A percentile compares a stretch with the other conserved stretches of the same genome.
Conservation (phyloP, 2,113 vertebrate species). For the Plestiodon gilberti region DNA sequence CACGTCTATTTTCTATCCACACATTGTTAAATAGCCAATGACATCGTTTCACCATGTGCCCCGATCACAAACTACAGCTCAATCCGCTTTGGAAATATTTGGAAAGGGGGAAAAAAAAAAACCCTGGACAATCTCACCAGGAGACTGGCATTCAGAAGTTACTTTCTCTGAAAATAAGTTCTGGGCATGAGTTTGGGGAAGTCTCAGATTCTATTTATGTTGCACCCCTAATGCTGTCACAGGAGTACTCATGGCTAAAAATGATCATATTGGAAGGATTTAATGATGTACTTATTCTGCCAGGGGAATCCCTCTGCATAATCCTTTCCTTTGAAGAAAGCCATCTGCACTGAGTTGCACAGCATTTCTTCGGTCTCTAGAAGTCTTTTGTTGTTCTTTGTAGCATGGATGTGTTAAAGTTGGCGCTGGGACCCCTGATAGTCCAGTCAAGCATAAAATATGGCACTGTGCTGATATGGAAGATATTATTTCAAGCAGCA, state of each 20-base stretch:
- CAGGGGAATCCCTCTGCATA: background rate
- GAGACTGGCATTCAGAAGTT: background rate
- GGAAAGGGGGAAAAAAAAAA: background rate
- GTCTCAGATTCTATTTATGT: background rate
- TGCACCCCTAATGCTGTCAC: constrained; percentile 5
- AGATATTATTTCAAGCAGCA: background rate
- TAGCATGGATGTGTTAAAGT: background rate
- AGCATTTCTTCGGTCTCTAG: background rate
- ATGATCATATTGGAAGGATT: background rate
- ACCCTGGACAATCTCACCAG: background rate
- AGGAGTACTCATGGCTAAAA: background rate
- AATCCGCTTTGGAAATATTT: background rate
- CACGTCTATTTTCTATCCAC: background rate
- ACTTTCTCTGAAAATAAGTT: background rate
- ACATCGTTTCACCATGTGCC: background rate
- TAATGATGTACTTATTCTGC: background rate
- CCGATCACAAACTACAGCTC: background rate
- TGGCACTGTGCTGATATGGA: background rate
- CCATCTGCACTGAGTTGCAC: background rate
- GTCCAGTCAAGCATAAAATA: background rate
- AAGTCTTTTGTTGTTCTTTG: background rate
- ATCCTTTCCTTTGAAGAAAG: background rate
- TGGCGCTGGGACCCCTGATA: background rate
- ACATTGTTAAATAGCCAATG: background rate
- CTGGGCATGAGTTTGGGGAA: background rate